Evolutionary conservation across 2,888 invertebrate species (phyloP).

Genomic region (Pachycephus smyrnensis): DNA sequence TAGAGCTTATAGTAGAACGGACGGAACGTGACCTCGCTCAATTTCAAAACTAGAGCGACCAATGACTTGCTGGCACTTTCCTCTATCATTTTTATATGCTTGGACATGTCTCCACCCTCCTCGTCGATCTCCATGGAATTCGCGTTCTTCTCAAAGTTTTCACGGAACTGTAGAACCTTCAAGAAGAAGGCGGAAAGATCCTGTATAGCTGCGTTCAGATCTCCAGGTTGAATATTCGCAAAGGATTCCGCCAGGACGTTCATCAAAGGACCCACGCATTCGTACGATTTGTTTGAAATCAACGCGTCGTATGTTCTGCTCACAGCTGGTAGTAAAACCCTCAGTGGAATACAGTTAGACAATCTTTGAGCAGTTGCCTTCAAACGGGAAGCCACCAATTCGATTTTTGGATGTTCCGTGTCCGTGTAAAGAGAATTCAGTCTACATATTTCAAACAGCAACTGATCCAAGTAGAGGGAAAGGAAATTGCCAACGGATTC

Average conservation of each 20-base stretch:
- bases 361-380: conserved; percentile 76
- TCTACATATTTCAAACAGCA: conserved; percentile 75
- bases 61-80: conserved; percentile 81
- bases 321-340: conserved; percentile 83
- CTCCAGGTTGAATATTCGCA: conserved; percentile 72
- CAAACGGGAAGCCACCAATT: conserved; percentile 71
- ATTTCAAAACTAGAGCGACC: conserved; percentile 84
- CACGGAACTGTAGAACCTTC: conserved; percentile 77
- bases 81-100: conserved; percentile 75
- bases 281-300: conserved; percentile 71
- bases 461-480: conserved; percentile 84
- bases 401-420: conserved; percentile 57
- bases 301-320: conserved; percentile 75
- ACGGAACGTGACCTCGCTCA: conserved; percentile 90
- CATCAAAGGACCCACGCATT: conserved; percentile 80
- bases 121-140: conserved; percentile 53
- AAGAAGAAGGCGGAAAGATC: conserved; percentile 83
- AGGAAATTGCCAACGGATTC: conserved; percentile 86
- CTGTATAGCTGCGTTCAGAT: conserved; percentile 75
- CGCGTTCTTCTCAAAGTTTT: conserved; percentile 60
- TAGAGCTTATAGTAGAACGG: conserved; percentile 89
- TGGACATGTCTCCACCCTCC: conserved; percentile 57
- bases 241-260: conserved; percentile 81
- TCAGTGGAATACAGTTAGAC: conserved; percentile 75
- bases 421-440: conserved; percentile 63